A percentile compares a stretch with the other conserved stretches of the same genome.
Evolutionary conservation across 2,888 invertebrate genomes (phyloP).

Genomic region (Thymelicus lineola): DNA sequence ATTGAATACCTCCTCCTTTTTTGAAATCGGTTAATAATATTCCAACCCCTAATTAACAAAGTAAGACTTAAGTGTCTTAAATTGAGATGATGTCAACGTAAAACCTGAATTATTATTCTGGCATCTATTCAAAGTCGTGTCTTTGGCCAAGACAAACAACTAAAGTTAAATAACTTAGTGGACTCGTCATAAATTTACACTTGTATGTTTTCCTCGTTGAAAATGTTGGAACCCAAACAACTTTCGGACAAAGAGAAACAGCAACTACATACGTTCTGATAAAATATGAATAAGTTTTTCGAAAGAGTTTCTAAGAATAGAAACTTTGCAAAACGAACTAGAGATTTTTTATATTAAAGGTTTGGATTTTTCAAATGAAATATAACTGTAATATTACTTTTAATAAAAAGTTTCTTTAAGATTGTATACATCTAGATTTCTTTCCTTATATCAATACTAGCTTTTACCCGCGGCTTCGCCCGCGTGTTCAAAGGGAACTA

Average conservation of each 20-base stretch:
- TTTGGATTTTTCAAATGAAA: neutral
- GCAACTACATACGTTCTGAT: constrained; percentile 9
- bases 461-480: too few relatives aligned
- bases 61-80: neutral
- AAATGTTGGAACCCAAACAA: constrained; percentile 20
- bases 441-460: too few relatives aligned
- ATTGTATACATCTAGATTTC: too few relatives aligned
- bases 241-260: constrained; percentile 15
- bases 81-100: neutral
- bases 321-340: constrained; percentile 6
- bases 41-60: too few relatives aligned
- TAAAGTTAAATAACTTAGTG: constrained; percentile 9
- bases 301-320: constrained; percentile 11
- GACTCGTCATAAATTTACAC: constrained; percentile 22
- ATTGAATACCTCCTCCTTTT: too few relatives aligned
- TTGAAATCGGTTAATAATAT: too few relatives aligned
- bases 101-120: constrained; percentile 9
- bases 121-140: constrained; percentile 7
- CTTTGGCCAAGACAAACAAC: constrained; percentile 15
- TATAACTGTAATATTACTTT: neutral
- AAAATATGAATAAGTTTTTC: constrained; percentile 21
- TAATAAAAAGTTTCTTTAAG: too few relatives aligned
- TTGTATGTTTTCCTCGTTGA: constrained; percentile 11
- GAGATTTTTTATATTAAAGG: neutral
- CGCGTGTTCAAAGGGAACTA: too few relatives aligned